A percentile compares a stretch with the other conserved stretches of the same genome.
Evolutionary conservation across 1,140 invertebrate genomes (phyloP).

Genomic region (Dryas iulia): DNA sequence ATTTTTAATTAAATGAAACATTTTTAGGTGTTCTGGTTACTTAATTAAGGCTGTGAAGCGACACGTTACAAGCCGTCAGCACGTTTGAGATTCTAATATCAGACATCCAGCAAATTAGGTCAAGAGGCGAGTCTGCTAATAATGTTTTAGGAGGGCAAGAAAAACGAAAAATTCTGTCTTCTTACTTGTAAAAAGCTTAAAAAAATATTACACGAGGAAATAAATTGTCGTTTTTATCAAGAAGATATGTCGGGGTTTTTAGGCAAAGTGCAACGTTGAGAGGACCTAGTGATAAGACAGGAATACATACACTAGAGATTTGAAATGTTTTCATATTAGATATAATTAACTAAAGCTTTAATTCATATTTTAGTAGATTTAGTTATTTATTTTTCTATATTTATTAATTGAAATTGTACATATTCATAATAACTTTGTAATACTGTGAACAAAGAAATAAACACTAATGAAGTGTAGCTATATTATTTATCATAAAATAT

Average conservation of each 20-base stretch:
- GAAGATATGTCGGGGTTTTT: neutral
- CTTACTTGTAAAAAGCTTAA: neutral
- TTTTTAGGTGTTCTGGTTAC: neutral
- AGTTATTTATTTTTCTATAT: too few relatives aligned
- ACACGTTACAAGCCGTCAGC: constrained; percentile 4
- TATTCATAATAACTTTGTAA: too few relatives aligned
- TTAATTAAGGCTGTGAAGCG: neutral
- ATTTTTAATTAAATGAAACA: neutral
- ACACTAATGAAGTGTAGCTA: too few relatives aligned
- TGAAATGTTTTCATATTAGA: too few relatives aligned
- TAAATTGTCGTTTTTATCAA: neutral
- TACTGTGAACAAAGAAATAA: too few relatives aligned
- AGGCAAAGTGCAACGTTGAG: neutral
- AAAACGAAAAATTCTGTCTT: neutral
- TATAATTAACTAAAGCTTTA: too few relatives aligned
- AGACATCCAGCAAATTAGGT: neutral
- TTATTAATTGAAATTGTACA: too few relatives aligned
- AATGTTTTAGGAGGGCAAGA: neutral
- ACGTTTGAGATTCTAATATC: constrained; percentile 3
- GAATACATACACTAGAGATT: too few relatives aligned
- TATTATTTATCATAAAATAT: too few relatives aligned
- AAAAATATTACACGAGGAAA: neutral
- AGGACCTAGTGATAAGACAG: too few relatives aligned
- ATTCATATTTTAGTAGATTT: too few relatives aligned
- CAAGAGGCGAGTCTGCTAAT: neutral